These are phyloP conservation scores for Erythrolamprus reginae DNA, from an alignment of 2,113 vertebrate species.

Conservation along the genomic window DNA sequence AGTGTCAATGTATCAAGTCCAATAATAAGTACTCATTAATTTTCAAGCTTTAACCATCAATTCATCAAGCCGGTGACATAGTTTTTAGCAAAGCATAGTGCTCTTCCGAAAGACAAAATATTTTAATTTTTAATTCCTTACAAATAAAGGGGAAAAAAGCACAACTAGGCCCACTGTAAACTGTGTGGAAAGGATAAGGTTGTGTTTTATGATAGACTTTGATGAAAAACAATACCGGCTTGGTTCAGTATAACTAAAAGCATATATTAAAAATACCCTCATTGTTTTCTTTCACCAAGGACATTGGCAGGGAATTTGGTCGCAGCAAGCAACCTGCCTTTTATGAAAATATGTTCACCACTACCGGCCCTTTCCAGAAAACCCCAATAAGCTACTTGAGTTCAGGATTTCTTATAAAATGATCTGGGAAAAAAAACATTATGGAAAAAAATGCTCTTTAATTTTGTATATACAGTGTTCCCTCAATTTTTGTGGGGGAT, in stretches of 20 bases:
- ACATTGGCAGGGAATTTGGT: background rate
- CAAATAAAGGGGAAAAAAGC: too few species aligned
- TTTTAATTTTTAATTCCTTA: background rate
- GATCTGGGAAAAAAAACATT: background rate
- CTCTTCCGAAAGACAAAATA: background rate
- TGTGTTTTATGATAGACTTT: background rate
- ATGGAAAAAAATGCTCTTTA: background rate
- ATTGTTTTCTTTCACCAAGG: too few species aligned
- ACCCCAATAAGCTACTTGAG: background rate
- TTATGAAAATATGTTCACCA: background rate
- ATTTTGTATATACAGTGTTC: too few species aligned
- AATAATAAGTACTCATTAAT: too few species aligned
- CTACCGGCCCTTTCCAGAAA: background rate
- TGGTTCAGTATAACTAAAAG: background rate
- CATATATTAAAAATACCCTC: background rate
- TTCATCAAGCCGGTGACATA: too few species aligned
- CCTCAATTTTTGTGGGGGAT: too few species aligned
- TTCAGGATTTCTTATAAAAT: background rate
- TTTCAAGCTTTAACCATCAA: too few species aligned
- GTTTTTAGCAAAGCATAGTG: too few species aligned
- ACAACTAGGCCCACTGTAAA: too few species aligned
- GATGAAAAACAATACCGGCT: background rate
- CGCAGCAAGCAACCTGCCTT: background rate
- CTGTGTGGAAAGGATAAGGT: background rate
- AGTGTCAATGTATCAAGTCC: too few species aligned